These are phyloP conservation scores for Cavia porcellus DNA, from an alignment of 2,113 vertebrate genomes.

Conservation along the genomic window DNA sequence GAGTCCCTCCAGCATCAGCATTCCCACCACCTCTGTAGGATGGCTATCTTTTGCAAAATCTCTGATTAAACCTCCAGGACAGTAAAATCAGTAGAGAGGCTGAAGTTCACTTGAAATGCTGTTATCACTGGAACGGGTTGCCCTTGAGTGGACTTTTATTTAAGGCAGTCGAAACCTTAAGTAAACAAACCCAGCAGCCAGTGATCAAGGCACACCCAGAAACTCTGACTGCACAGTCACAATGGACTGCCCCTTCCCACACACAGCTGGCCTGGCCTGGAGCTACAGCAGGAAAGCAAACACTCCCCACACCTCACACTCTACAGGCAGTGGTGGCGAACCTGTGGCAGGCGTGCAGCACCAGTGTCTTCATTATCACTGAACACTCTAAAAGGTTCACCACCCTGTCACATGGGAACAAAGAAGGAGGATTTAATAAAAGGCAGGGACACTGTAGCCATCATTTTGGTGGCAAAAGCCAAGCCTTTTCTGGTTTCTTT, in stretches of 20 bases:
- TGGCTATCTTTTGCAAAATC: not conserved
- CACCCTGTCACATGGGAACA: not conserved
- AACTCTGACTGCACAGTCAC: conserved; percentile 82
- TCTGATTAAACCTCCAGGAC: conserved; percentile 39
- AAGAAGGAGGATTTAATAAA: not conserved
- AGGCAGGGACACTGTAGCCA: no score
- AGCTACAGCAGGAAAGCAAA: conserved; percentile 64
- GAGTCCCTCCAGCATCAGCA: not conserved
- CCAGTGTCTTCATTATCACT: not conserved
- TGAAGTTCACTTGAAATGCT: conserved; percentile 66
- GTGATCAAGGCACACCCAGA: conserved; percentile 85
- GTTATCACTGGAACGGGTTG: not conserved
- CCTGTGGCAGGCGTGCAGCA: not conserved
- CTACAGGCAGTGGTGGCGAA: not conserved
- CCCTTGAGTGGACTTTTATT: not conserved
- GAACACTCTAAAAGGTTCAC: not conserved
- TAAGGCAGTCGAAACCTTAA: conserved; percentile 73
- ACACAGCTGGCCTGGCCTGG: conserved; percentile 43
- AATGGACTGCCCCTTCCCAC: conserved; percentile 43
- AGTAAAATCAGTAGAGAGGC: conserved; percentile 57
- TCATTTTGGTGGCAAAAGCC: not conserved
- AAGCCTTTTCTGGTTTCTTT: not conserved
- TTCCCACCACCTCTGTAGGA: not conserved
- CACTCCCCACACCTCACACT: not conserved
- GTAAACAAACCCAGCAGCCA: conserved; percentile 76